Percentiles rank a stretch among this genome's conserved stretches.
phyloP scores from a whole-genome alignment of 2,888 invertebrate genomes.

The Apodemia mormo region DNA sequence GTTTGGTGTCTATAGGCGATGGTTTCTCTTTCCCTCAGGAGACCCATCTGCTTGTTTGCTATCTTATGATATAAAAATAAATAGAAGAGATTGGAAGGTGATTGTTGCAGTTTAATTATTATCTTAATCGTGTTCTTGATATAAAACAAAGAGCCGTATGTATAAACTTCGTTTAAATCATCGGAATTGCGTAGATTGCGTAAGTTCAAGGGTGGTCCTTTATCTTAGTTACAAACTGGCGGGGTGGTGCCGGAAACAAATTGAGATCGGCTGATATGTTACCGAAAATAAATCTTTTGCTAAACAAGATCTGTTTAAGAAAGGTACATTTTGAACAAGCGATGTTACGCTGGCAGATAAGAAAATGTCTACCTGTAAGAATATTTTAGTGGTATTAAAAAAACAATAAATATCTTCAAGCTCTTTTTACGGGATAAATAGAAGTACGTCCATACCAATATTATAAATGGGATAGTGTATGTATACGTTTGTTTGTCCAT shows the following conservation, averaged over 20 bases:
- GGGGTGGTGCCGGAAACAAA: slow-evolving; percentile 40
- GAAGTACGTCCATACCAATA: no score
- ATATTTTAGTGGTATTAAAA: no score
- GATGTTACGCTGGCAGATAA: background rate
- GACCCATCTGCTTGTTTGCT: no score
- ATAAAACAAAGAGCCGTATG: slow-evolving; percentile 25
- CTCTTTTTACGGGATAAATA: no score
- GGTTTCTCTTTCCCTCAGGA: no score
- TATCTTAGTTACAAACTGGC: slow-evolving; percentile 36
- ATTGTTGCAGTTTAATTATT: no score
- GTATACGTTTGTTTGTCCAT: no score
- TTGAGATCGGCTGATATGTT: slow-evolving; percentile 50
- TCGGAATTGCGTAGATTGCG: slow-evolving; percentile 32
- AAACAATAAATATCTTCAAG: no score
- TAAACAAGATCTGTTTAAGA: slow-evolving; percentile 21
- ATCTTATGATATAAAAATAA: no score
- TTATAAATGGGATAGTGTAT: no score
- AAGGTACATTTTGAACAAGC: background rate
- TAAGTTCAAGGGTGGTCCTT: slow-evolving; percentile 40
- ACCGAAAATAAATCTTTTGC: slow-evolving; percentile 50
- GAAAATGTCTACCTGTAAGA: background rate
- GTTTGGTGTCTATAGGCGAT: no score
- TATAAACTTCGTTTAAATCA: slow-evolving; percentile 16
- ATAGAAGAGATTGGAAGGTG: no score
- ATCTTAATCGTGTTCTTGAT: slow-evolving; percentile 36